These are phyloP conservation scores for Euplagia quadripunctaria DNA, from an alignment of 2,888 invertebrate species.

Conservation along the genomic window DNA sequence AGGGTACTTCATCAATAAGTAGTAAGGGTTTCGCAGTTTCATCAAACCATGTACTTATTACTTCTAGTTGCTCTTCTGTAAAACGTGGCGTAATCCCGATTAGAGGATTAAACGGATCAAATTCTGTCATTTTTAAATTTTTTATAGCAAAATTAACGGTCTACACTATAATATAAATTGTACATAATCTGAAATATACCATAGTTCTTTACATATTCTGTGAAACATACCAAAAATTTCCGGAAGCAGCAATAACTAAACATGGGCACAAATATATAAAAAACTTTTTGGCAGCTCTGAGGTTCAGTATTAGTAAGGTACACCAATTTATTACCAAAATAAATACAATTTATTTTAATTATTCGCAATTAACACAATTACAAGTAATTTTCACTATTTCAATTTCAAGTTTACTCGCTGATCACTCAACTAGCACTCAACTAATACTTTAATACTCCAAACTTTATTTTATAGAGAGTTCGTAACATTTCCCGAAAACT, in stretches of 20 bases:
- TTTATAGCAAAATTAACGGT: not conserved
- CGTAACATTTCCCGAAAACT: too few species aligned
- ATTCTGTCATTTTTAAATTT: constrained; percentile 59
- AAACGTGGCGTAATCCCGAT: constrained; percentile 64
- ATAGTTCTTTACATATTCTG: not conserved
- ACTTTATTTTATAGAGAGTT: too few species aligned
- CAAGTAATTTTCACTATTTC: too few species aligned
- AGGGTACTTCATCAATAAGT: constrained; percentile 62
- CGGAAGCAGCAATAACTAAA: not conserved
- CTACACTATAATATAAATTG: not conserved
- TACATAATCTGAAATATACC: not conserved
- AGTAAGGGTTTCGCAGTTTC: constrained; percentile 65
- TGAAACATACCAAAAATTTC: not conserved
- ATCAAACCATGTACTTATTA: constrained; percentile 72
- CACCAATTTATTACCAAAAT: too few species aligned
- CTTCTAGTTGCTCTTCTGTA: constrained; percentile 70
- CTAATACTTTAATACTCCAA: too few species aligned
- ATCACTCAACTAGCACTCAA: too few species aligned
- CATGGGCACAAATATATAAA: too few species aligned
- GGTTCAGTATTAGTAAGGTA: too few species aligned
- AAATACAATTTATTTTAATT: too few species aligned
- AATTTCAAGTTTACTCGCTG: too few species aligned
- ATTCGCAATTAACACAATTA: too few species aligned
- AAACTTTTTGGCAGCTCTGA: too few species aligned
- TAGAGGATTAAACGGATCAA: constrained; percentile 69